Evolutionary conservation across 2,113 vertebrate genomes (phyloP), one percentile per base, ranked within the genome.

Genomic region (Tupaia chinensis): DNA sequence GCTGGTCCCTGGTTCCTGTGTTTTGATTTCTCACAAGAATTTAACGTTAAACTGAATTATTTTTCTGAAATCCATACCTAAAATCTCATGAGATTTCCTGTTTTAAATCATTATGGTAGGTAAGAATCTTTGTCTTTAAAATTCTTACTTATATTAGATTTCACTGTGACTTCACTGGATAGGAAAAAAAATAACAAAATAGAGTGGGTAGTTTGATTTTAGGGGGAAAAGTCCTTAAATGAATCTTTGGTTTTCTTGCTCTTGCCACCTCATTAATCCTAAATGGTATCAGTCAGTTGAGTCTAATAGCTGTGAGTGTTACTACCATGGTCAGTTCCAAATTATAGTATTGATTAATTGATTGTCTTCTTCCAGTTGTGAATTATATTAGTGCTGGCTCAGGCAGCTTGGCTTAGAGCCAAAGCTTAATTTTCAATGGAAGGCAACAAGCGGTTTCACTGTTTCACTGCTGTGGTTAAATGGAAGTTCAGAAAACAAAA

Each of bases 331-430:
- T 98, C 98, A 98, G 97, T 98, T 98, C 98, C 97, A 98, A 98
- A 98, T 98, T 98, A 98, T 96, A 97, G 96, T 98, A 99, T 98
- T 98, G 98, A 99, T 98, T 99, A 98, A 99, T 98, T 98, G 98
- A 99, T 98, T 98, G 94, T 93, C 97, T 98, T 98, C 97, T 98
- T 98, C 97, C 95, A 98, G 95, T 98, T 98, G 98, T 98, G 98
- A 98, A 98, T 97, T 98, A 95, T 98, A 98, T 98, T 98, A 98
- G 78, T 73, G 82, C 89, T 98, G 96, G 97, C 94, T 98, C 95
- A 97, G 96, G 92, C 58, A 92, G 85, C 9, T 84, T 98, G 98
- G 97, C 95, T 89, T 34, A 93, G 91, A 44, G 91, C 98, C 98
- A 98, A 87, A 96, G 61, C 74, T 94, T 98, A 96, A 97, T 98